Conservation (phyloP, 2,113 vertebrate species). For the Oreochromis spilurus region DNA sequence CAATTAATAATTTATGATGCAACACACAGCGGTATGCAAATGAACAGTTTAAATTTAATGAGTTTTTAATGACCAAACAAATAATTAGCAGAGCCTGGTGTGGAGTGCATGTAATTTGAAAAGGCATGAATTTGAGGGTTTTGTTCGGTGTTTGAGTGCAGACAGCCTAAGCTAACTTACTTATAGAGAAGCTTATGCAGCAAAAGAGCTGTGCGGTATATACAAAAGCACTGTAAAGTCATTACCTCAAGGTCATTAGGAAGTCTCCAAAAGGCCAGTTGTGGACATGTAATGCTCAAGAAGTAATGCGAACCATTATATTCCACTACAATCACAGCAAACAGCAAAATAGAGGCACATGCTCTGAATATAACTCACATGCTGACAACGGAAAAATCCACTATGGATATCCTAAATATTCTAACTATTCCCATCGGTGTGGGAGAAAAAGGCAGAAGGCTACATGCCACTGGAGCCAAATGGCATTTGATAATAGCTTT, state of each 20-base stretch:
- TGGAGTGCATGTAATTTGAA: conserved; percentile 75
- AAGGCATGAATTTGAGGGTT: conserved; percentile 68
- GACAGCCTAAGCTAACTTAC: conserved; percentile 58
- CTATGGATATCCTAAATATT: conserved; percentile 66
- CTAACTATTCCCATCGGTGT: conserved; percentile 78
- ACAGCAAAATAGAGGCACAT: conserved; percentile 59
- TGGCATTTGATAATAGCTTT: conserved; percentile 96
- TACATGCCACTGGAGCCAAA: conserved; percentile 85
- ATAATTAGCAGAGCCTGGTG: conserved; percentile 75
- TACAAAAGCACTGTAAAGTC: conserved; percentile 49
- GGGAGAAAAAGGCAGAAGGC: conserved; percentile 71
- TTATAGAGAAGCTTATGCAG: conserved; percentile 45
- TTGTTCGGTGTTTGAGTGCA: conserved; percentile 68
- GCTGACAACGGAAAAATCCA: conserved; percentile 71
- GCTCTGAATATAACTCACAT: conserved; percentile 55
- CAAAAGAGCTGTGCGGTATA: conserved; percentile 15
- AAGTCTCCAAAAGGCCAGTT: conserved; percentile 43
- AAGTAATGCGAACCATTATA: conserved; percentile 56
- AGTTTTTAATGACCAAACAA: conserved; percentile 83
- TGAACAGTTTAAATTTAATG: conserved; percentile 82
- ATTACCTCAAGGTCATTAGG: conserved; percentile 65
- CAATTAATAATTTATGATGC: conserved; percentile 81
- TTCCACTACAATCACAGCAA: conserved; percentile 40
- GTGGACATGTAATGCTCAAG: conserved; percentile 46
- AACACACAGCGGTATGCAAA: conserved; percentile 79